These are phyloP conservation scores for Cossypha polioptera DNA, from an alignment of 2,797 vertebrate species.

Conservation along the genomic window DNA sequence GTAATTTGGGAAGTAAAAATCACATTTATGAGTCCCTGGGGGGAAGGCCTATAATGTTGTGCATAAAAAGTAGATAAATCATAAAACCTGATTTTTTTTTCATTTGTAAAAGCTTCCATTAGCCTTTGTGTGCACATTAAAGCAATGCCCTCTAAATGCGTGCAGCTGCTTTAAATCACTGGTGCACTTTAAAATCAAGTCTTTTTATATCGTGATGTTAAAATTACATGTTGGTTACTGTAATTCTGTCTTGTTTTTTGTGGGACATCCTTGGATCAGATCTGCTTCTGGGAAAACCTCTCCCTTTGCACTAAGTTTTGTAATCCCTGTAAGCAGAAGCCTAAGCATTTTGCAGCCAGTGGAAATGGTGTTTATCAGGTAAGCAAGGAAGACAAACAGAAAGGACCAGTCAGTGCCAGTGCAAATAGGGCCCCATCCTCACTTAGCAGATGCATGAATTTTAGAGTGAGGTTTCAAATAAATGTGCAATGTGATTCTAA, in stretches of 20 bases:
- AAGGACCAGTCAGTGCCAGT: background rate
- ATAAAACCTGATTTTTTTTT: slow-evolving; percentile 70
- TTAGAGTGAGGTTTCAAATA: slow-evolving; percentile 38
- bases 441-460: slow-evolving; percentile 52
- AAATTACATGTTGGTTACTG: slow-evolving; percentile 74
- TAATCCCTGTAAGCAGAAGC: slow-evolving; percentile 46
- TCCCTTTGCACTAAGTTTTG: slow-evolving; percentile 21
- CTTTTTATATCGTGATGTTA: slow-evolving; percentile 72
- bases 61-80: slow-evolving; percentile 83
- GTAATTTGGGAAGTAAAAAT: slow-evolving; percentile 81
- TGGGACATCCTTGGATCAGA: slow-evolving; percentile 50
- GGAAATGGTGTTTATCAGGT: slow-evolving; percentile 9
- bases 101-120: slow-evolving; percentile 77
- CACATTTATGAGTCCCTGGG: slow-evolving; percentile 77
- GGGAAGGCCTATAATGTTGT: slow-evolving; percentile 74
- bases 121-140: slow-evolving; percentile 63
- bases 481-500: slow-evolving; percentile 61
- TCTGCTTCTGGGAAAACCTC: slow-evolving; percentile 57
- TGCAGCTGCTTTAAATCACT: slow-evolving; percentile 72
- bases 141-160: slow-evolving; percentile 56
- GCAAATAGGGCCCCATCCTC: slow-evolving; percentile 57
- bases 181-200: slow-evolving; percentile 56
- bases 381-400: slow-evolving; percentile 43
- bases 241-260: slow-evolving; percentile 72
- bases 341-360: background rate